Evolutionary conservation across 2,888 invertebrate genomes (phyloP).

Genomic region (Kryphioiulus occultus): DNA sequence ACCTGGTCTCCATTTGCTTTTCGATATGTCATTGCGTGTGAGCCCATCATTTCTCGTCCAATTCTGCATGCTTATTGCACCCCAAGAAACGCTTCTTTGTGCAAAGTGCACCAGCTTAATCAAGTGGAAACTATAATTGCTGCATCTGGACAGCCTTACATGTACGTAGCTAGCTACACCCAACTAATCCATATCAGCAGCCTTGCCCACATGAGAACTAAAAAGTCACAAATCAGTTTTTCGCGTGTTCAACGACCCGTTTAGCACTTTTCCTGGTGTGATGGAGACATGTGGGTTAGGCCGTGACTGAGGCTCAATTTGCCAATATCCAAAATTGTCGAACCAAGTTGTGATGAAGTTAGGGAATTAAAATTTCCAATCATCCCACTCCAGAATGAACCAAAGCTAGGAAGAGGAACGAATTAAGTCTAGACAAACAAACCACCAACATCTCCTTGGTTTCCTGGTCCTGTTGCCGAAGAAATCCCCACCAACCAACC

Average conservation of each 20-base stretch:
- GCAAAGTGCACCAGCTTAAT: neutral
- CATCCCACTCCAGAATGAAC: no score
- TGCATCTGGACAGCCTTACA: neutral
- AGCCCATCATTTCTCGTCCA: neutral
- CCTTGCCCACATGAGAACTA: neutral
- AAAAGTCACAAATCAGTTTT: neutral
- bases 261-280: neutral
- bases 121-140: neutral
- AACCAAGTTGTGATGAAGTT: no score
- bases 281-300: neutral
- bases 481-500: no score
- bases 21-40: neutral
- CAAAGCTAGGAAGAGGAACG: no score
- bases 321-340: neutral
- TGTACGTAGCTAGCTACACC: no score
- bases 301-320: neutral
- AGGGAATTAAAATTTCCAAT: no score
- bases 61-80: neutral
- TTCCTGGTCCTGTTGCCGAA: no score
- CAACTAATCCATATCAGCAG: neutral
- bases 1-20: no score
- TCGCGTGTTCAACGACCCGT: neutral
- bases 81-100: neutral
- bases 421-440: no score
- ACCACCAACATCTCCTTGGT: no score